Evolutionary conservation across 2,888 invertebrate genomes (phyloP), one percentile per base, ranked within the genome.

Genomic region (Lycia hirtaria): DNA sequence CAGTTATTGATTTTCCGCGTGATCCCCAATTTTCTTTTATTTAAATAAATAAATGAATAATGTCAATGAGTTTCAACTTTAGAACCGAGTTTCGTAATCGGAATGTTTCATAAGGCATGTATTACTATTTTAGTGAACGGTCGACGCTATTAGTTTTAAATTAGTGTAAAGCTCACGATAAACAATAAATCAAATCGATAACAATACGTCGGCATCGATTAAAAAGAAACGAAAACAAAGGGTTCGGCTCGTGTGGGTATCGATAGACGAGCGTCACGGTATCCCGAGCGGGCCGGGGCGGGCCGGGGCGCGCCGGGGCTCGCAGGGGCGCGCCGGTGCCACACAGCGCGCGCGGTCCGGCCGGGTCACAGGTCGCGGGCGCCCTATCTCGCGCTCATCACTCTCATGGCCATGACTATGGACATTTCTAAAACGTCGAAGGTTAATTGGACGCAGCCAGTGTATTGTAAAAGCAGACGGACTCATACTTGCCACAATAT

Each of bases 391-490:
- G 64, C 63, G 60, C 76, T 73, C 71, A 83, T 81, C 75, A 82
- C 83, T 83, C 75, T 75, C 72, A 76, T 80, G 81, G 87, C 82
- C 78, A 86, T 89, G 88, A 88, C 87, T 85, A 69, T 78, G 83
- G 78, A 81, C 80, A 86, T 85, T 87, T 88, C 75, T 83, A 80
- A 86, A 83, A 81, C 87, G 78, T 79, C 82, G 81, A 84, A 89
- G 88, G 88, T 89, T 90, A 90, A 88, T 90, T 89, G 90, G 87
- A 88, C 86, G 83, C 81, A 81, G 79, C 76, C 83, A 81, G 80
- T 72, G 82, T 82, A 86, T 89, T 88, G 86, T 87, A 81, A 78
- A 80, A 82, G 84, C 26, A 15, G 33, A 47, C 38, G 33, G 37
- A 37, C 37, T 9, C 19, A 20, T n/a, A n/a, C 37, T 20, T 19